Evolutionary conservation across 2,888 invertebrate genomes (phyloP).

Genomic region (Chrysina gloriosa): DNA sequence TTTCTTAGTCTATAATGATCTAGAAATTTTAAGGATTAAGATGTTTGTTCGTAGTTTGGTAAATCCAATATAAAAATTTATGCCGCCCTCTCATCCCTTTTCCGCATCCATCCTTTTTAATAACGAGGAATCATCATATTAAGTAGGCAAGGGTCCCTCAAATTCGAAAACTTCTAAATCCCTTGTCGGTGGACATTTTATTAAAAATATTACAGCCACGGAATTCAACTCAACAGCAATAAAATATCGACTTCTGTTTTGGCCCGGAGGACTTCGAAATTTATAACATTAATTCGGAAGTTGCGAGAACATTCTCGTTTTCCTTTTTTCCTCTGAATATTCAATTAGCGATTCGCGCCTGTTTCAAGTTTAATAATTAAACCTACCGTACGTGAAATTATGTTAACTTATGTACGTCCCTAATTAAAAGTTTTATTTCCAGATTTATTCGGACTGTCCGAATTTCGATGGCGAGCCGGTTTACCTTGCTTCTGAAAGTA

Average conservation of each 20-base stretch:
- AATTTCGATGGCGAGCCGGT: not conserved
- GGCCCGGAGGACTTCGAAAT: not conserved
- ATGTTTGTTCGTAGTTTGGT: too few relatives aligned
- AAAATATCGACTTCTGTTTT: not conserved
- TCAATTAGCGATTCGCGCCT: conserved; percentile 1
- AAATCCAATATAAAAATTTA: too few relatives aligned
- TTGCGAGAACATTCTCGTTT: not conserved
- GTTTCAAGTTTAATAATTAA: conserved; percentile 2
- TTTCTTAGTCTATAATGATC: too few relatives aligned
- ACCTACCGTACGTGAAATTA: not conserved
- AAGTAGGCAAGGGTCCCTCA: too few relatives aligned
- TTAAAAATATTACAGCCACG: too few relatives aligned
- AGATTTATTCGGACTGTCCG: conserved; percentile 12
- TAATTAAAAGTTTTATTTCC: conserved; percentile 20
- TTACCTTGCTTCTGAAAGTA: not conserved
- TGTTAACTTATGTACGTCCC: conserved; percentile 1
- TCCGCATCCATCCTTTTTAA: too few relatives aligned
- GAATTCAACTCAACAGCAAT: not conserved
- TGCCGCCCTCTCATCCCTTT: too few relatives aligned
- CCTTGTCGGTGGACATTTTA: not conserved
- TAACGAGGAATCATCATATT: too few relatives aligned
- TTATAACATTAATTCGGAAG: conserved; percentile 1
- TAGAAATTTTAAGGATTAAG: too few relatives aligned
- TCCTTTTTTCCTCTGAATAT: not conserved
- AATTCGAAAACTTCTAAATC: not conserved